These are phyloP conservation scores for Upupa epops DNA, from an alignment of 2,113 vertebrate genomes.

Conservation along the genomic window DNA sequence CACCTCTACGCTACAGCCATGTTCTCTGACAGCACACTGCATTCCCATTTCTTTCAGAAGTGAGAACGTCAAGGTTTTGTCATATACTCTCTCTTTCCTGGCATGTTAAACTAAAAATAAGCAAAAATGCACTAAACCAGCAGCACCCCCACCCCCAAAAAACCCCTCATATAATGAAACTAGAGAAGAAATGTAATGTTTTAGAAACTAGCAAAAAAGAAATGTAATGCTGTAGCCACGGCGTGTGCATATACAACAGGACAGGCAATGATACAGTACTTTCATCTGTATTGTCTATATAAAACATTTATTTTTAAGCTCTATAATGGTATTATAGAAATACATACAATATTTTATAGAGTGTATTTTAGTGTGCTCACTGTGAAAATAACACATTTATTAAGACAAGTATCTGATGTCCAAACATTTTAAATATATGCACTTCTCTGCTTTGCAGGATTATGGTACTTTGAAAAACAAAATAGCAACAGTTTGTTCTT, in stretches of 20 bases:
- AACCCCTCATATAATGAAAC: background rate
- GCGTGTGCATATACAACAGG: background rate
- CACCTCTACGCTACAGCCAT: background rate
- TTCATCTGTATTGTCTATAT: conserved; percentile 75
- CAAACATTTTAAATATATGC: conserved; percentile 63
- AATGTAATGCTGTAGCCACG: conserved; percentile 1
- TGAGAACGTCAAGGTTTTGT: background rate
- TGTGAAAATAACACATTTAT: conserved; percentile 84
- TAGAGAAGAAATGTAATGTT: conserved; percentile 3
- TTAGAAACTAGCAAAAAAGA: no score
- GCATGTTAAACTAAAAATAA: background rate
- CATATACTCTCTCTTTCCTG: background rate
- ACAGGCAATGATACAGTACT: conserved; percentile 55
- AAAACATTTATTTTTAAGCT: conserved; percentile 80
- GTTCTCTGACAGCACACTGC: background rate
- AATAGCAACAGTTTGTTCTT: conserved; percentile 29
- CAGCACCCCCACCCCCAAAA: background rate
- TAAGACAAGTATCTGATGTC: conserved; percentile 71
- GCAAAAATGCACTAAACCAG: background rate
- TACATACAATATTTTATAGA: conserved; percentile 77
- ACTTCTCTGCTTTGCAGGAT: conserved; percentile 54
- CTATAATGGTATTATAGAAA: conserved; percentile 76
- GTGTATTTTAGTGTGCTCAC: conserved; percentile 74
- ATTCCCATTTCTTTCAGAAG: background rate
- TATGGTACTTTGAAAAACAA: conserved; percentile 57